Percentiles rank a stretch among this genome's conserved stretches.
Conservation (phyloP, 2,888 invertebrate species). For the Diaphora mendica region DNA sequence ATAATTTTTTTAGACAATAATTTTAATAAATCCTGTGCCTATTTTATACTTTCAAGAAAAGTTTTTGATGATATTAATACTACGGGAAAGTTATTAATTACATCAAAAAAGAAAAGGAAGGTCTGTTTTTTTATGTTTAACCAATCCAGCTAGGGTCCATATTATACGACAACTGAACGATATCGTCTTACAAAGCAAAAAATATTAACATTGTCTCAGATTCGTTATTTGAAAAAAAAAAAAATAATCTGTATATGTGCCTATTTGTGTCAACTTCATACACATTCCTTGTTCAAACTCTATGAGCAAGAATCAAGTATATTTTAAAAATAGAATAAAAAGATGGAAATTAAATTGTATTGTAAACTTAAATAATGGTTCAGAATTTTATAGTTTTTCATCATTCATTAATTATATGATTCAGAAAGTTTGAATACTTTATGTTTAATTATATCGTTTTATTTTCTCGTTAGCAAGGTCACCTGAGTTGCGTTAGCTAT, state of each 20-base stretch:
- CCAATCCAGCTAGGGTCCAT: not conserved
- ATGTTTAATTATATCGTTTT: not conserved
- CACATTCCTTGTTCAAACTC: not conserved
- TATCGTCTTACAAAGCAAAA: not conserved
- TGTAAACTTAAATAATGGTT: too few species aligned
- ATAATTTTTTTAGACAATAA: not conserved
- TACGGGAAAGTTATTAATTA: not conserved
- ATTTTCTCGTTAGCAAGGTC: not conserved
- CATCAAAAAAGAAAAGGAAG: not conserved
- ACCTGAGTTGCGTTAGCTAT: not conserved
- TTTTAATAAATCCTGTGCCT: not conserved
- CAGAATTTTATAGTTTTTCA: not conserved
- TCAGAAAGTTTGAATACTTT: not conserved
- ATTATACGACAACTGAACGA: not conserved
- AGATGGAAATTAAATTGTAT: not conserved
- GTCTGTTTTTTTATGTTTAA: too few species aligned
- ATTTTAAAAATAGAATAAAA: not conserved
- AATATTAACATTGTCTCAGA: not conserved
- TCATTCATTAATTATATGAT: not conserved
- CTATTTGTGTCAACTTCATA: not conserved
- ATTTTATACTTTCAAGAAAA: not conserved
- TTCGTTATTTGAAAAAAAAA: not conserved
- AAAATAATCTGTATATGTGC: accelerated
- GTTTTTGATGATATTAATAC: not conserved
- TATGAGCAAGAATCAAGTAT: not conserved